Conservation (phyloP, 2,797 vertebrate genomes). For the Scolopax bukidnonensis region DNA sequence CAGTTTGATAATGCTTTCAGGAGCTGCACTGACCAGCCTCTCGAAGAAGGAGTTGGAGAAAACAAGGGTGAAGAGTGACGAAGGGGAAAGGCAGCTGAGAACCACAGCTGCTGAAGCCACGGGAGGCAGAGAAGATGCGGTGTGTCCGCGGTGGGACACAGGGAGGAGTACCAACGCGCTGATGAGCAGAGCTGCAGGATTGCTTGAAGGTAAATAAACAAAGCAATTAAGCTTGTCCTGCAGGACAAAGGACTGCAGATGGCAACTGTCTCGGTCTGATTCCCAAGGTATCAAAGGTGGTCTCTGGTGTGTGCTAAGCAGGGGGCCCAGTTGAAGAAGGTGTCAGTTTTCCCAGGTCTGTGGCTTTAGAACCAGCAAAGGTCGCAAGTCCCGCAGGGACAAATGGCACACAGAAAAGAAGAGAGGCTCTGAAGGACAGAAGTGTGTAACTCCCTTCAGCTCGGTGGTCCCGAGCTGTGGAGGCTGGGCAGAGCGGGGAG, state of each 20-base stretch:
- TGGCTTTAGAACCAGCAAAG: not conserved
- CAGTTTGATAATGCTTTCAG: not conserved
- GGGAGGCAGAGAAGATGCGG: not conserved
- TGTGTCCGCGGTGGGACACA: not conserved
- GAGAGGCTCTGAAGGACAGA: not conserved
- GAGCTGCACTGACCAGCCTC: not conserved
- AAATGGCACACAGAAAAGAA: not conserved
- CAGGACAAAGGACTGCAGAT: not conserved
- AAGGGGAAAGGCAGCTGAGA: not conserved
- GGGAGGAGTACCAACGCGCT: not conserved
- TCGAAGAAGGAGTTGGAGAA: not conserved
- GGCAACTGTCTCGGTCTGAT: not conserved
- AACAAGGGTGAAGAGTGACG: not conserved
- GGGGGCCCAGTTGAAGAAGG: not conserved
- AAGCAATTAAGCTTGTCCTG: not conserved
- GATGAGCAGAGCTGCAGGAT: not conserved
- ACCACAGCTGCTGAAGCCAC: not conserved
- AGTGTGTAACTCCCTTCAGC: not conserved
- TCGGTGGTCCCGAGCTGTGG: not conserved
- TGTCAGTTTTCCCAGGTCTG: not conserved
- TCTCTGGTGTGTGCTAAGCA: not conserved
- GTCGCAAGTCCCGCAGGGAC: not conserved
- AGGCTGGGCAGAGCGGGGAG: rapidly evolving
- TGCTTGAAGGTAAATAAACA: not conserved
- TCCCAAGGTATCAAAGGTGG: not conserved